Conservation (phyloP, 1,140 invertebrate genomes). For the Phocides pigmalion region DNA sequence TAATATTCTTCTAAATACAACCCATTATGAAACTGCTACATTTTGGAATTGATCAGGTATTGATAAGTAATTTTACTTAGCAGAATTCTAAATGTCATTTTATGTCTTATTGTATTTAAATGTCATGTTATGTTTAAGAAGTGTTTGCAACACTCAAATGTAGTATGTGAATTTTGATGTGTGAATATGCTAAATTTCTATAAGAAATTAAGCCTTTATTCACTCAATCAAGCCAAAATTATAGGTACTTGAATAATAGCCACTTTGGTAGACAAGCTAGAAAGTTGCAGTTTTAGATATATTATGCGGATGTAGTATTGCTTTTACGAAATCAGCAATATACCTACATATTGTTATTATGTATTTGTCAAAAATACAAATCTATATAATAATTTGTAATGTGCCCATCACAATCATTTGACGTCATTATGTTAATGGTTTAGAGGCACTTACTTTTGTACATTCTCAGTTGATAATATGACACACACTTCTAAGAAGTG, state of each 20-base stretch:
- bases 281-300: constrained; percentile 1
- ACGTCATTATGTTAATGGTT: constrained; percentile 25
- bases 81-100: neutral
- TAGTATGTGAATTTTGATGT: constrained; percentile 26
- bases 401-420: constrained; percentile 27
- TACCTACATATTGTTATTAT: constrained; percentile 13
- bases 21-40: too few relatives aligned
- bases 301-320: neutral
- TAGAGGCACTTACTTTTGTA: constrained; percentile 37
- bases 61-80: neutral
- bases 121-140: too few relatives aligned
- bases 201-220: constrained; percentile 53
- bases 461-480: constrained; percentile 36
- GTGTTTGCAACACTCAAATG: neutral
- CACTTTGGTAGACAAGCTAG: constrained; percentile 3
- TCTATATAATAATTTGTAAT: constrained; percentile 6
- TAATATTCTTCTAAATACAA: too few relatives aligned
- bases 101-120: too few relatives aligned
- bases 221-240: constrained; percentile 28
- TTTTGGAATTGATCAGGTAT: too few relatives aligned
- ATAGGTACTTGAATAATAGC: constrained; percentile 8
- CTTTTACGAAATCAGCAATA: constrained; percentile 14
- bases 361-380: constrained; percentile 1
- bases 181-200: constrained; percentile 55
- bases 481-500: constrained; percentile 67